Base-by-base conservation (phyloP, 2,797 vertebrate species). In the Aulostomus chinensis region DNA sequence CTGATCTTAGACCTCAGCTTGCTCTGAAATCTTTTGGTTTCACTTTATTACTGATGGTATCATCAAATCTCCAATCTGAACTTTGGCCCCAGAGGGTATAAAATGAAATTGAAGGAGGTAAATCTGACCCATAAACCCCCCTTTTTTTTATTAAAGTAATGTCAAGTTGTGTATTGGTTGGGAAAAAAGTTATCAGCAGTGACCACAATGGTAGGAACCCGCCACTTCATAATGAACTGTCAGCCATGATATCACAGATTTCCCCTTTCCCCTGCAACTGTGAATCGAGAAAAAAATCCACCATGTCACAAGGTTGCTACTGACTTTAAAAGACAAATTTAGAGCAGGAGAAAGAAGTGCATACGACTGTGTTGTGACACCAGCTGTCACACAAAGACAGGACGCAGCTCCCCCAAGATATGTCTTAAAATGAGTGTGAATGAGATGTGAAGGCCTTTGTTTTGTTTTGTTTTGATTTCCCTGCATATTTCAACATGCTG, bases 11-110 rank as follows among this genome's bases (percentile, higher is more conserved):
- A 37, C 11, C 40, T 63, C 39, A 11, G 61, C 9, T 40, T 50
- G 38, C 58, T 81, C 58, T 59, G 34, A 82, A 63, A 74, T 74
- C 60, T 50, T 40, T 42, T 30, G 20, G 30, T 67, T 68, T 51
- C 56, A 58, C 48, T 67, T 78, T 58, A 77, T 86, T 74, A 76
- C 61, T 61, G 65, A 78, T 70, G 53, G 34, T 68, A 68, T 74
- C 75, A 52, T 77, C 40, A 51, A 70, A 78, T 76, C 39, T 47
- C 18, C 39, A 38, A 43, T 62, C 6, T 80, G 61, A 83, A 67
- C 81, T 71, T 57, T 80, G 70, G 84, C 77, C 60, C 68, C 13
- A 1, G 18, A 58, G 35, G 33, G 25, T 49, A 74, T 72, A 25
- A 72, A 75, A 82, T 45, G 38, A 81, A 79, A 84, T 64, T 80